phyloP scores from a whole-genome alignment of 1,140 invertebrate species.

The Ceratoteleas bidentatus region DNA sequence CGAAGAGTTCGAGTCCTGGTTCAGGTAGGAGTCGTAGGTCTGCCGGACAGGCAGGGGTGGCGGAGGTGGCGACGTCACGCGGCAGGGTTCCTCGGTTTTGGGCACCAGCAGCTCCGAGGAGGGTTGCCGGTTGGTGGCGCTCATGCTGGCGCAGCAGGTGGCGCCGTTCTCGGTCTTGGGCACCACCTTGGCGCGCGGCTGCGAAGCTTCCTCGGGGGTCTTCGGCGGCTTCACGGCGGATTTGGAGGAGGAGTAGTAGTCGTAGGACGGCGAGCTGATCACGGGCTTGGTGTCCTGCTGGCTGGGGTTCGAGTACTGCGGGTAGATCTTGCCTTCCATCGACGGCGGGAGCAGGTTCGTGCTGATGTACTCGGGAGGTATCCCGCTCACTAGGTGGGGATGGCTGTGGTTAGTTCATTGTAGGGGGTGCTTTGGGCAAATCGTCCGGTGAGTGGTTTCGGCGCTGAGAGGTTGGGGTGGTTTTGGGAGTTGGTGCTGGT shows the following conservation, averaged over 20 bases:
- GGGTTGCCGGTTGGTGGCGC: constrained; percentile 75
- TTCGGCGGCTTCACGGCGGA: constrained; percentile 82
- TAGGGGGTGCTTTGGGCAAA: background rate
- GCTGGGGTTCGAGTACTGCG: constrained; percentile 71
- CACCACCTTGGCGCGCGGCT: constrained; percentile 72
- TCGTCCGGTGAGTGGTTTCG: constrained; percentile 1
- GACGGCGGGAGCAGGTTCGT: constrained; percentile 77
- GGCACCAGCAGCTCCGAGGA: constrained; percentile 83
- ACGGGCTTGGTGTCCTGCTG: constrained; percentile 77
- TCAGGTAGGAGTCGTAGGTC: constrained; percentile 84
- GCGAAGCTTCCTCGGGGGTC: constrained; percentile 77
- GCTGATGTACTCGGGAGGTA: constrained; percentile 79
- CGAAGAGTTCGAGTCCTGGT: constrained; percentile 87
- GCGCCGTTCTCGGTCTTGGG: constrained; percentile 81
- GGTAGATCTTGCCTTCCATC: constrained; percentile 77
- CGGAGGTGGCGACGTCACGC: constrained; percentile 79
- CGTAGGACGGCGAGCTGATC: constrained; percentile 76
- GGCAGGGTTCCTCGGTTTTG: constrained; percentile 83
- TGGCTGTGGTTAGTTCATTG: constrained; percentile 4
- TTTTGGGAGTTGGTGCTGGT: background rate
- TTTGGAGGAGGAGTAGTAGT: constrained; percentile 77
- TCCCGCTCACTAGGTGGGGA: constrained; percentile 73
- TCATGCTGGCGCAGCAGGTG: constrained; percentile 81
- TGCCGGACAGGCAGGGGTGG: constrained; percentile 78
- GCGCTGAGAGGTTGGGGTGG: too few species aligned